Evolutionary conservation across 2,113 vertebrate genomes (phyloP).

Genomic region (Atrichornis clamosus): DNA sequence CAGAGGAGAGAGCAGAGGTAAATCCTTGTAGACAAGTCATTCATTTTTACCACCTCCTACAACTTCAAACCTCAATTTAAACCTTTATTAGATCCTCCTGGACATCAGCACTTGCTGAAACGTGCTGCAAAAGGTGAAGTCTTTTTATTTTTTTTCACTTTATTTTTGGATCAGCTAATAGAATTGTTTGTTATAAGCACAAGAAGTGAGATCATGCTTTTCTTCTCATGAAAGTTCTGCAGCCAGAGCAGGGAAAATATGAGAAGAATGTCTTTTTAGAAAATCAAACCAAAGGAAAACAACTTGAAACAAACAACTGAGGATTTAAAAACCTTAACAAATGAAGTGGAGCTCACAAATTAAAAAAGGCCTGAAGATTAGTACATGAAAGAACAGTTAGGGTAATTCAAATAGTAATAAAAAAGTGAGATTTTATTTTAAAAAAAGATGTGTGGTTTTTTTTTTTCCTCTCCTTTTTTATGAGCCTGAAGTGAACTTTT

Average conservation of each 20-base stretch:
- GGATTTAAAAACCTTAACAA: background rate
- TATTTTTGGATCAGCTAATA: background rate
- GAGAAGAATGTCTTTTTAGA: background rate
- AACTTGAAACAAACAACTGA: background rate
- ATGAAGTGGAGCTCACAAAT: background rate
- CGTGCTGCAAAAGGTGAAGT: accelerated
- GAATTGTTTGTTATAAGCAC: background rate
- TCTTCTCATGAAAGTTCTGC: background rate
- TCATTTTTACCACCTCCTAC: slow-evolving; percentile 18
- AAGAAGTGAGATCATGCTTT: background rate
- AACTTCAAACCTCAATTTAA: slow-evolving; percentile 6
- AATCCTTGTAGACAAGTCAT: slow-evolving; percentile 20
- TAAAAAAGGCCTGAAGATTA: background rate
- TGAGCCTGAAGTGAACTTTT: background rate
- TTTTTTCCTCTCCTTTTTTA: background rate
- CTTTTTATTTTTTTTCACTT: background rate
- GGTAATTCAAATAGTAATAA: background rate
- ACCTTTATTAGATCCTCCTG: slow-evolving; percentile 1
- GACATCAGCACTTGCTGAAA: background rate
- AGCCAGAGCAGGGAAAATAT: background rate
- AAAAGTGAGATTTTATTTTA: background rate
- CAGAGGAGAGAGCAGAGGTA: background rate
- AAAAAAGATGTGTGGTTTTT: background rate
- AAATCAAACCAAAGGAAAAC: background rate
- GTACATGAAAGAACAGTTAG: background rate